These are phyloP conservation scores for Amblyopsis rosae DNA, from an alignment of 2,113 vertebrate genomes.

Conservation along the genomic window DNA sequence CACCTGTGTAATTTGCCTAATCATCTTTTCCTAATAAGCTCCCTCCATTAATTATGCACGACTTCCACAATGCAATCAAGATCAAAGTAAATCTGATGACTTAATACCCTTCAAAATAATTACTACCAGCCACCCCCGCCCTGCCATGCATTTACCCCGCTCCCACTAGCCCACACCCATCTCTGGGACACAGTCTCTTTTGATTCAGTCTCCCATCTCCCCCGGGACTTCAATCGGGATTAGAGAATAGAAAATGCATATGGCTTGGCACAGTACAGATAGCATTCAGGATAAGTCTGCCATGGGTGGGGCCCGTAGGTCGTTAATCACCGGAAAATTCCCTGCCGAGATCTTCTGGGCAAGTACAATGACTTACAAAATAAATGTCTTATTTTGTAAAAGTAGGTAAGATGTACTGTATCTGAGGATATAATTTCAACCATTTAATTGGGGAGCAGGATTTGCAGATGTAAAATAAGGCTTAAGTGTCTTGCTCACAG, in stretches of 20 bases:
- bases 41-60: constrained; percentile 98
- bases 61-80: constrained; percentile 99
- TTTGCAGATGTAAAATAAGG: too few species aligned
- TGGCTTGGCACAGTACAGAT: neutral
- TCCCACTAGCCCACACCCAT: constrained; percentile 73
- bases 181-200: constrained; percentile 86
- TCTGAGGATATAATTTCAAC: too few species aligned
- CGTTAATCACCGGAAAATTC: too few species aligned
- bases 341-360: too few species aligned
- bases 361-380: too few species aligned
- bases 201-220: constrained; percentile 64
- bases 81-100: constrained; percentile 99
- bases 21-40: constrained; percentile 99
- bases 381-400: too few species aligned
- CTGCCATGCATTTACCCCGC: neutral
- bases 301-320: too few species aligned
- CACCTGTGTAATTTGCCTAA: constrained; percentile 99
- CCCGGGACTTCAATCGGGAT: constrained; percentile 66
- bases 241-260: constrained; percentile 52
- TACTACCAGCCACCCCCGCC: constrained; percentile 60
- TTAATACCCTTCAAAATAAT: constrained; percentile 99
- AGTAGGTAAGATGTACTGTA: too few species aligned
- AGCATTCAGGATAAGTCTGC: neutral
- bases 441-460: too few species aligned
- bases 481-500: too few species aligned